Conservation (phyloP, 2,888 invertebrate genomes). For the Lasioglossum lativentre region DNA sequence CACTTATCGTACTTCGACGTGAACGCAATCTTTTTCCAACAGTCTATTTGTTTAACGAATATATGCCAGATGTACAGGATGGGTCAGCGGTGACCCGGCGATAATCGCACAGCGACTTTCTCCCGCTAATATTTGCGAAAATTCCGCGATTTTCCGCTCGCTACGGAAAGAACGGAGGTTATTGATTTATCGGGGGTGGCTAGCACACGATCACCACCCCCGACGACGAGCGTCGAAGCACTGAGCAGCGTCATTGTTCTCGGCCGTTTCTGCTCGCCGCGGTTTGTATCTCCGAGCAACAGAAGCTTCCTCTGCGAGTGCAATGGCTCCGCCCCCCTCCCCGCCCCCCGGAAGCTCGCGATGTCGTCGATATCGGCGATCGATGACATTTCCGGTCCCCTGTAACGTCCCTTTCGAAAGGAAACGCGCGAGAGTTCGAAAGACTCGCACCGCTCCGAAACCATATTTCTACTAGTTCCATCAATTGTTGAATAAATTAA, state of each 20-base stretch:
- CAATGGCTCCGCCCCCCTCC: background rate
- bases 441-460: background rate
- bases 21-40: no score
- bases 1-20: no score
- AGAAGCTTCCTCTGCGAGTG: background rate
- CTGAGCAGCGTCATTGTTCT: constrained; percentile 67
- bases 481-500: no score
- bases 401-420: background rate
- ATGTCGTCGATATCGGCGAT: constrained; percentile 4
- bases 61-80: background rate
- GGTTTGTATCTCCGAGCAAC: background rate
- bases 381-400: background rate
- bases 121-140: background rate
- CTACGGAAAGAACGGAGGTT: constrained; percentile 32
- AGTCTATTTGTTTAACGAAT: no score
- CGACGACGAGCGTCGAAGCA: constrained; percentile 48
- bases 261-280: constrained; percentile 63
- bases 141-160: background rate
- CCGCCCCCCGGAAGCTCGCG: background rate
- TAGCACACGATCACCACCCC: constrained; percentile 50
- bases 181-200: constrained; percentile 75
- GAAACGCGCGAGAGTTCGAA: background rate
- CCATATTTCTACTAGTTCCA: no score
- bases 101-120: background rate
- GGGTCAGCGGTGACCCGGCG: background rate